phyloP scores from a whole-genome alignment of 2,888 invertebrate genomes.

The Pyrrhia umbra region DNA sequence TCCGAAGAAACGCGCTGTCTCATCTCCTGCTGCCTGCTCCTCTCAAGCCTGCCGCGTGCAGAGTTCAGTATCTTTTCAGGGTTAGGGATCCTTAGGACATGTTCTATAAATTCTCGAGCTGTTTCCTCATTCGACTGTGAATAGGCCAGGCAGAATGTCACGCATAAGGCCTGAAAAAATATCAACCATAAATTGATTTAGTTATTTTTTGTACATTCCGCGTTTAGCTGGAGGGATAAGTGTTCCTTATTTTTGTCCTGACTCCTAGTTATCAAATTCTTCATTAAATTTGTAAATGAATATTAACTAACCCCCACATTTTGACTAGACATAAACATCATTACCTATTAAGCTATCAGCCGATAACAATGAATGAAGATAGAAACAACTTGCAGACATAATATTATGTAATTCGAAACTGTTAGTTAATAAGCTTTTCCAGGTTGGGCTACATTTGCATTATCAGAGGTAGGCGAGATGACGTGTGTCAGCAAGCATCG shows the following conservation, averaged over 20 bases:
- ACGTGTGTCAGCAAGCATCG: conserved; percentile 30
- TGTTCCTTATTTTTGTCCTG: too few relatives aligned
- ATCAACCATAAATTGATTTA: not conserved
- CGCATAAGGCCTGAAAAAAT: conserved; percentile 68
- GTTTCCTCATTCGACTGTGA: conserved; percentile 72
- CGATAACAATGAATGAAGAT: too few relatives aligned
- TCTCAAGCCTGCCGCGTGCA: conserved; percentile 78
- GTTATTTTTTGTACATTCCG: too few relatives aligned
- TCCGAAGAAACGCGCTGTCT: conserved; percentile 65
- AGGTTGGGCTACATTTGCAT: conserved; percentile 18
- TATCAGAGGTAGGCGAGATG: conserved; percentile 25
- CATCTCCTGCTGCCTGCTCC: conserved; percentile 69
- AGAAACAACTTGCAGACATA: too few relatives aligned
- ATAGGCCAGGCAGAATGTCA: conserved; percentile 71
- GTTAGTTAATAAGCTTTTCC: too few relatives aligned
- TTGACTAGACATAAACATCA: too few relatives aligned
- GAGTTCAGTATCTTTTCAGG: conserved; percentile 82
- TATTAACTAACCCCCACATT: too few relatives aligned
- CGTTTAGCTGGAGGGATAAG: too few relatives aligned
- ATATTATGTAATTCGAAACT: too few relatives aligned
- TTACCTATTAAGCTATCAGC: too few relatives aligned
- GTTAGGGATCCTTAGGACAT: conserved; percentile 78
- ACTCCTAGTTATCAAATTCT: too few relatives aligned
- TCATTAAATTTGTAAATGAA: too few relatives aligned
- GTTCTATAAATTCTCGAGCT: conserved; percentile 78